Evolutionary conservation across 2,113 vertebrate genomes (phyloP), one percentile per base, ranked within the genome.

Genomic region (Brachypodius melanocephalos): DNA sequence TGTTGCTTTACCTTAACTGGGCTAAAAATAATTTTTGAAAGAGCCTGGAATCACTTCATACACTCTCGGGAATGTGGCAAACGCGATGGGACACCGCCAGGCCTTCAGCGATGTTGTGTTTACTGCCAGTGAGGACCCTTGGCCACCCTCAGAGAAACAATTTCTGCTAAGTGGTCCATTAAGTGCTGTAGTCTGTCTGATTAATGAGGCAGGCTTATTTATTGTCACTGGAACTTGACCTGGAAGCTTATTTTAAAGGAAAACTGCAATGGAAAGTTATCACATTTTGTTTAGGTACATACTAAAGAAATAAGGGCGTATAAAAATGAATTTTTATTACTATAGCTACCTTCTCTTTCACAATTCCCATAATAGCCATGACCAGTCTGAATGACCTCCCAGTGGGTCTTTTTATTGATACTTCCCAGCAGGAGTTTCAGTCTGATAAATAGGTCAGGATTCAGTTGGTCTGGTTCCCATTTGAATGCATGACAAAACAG

Each of bases 401-500:
- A 82, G 58, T 79, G 91, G 54, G 78, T 80, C 81, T 73, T 91
- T 93, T 94, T 93, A 94, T 88, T 95, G 93, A 88, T 95, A 82
- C 62, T 82, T 76, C 77, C 32, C 93, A 95, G 91, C 93, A 95
- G 93, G 93, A 76, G 32, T 38, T 94, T 91, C 57, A 89, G 76
- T 48, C 84, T 89, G 91, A 68, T 92, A 96, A 95, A 65, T 92
- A 90, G 89, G 93, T 96, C 89, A 83, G 87, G 77, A 95, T 95
- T 96, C 89, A 82, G 54, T 72, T 89, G 71, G 67, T 93, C 81
- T 76, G 74, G 66, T 95, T 95, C 95, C 91, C 57, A 68, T 72
- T 63, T 95, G 84, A 97, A 87, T 91, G 93, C 93, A 65, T 88
- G 89, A 97, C 91, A 78, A 78, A 93, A 87, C 88, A 82, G 87